Evolutionary conservation across 2,888 invertebrate species (phyloP).

Genomic region (Phyllotreta striolata): DNA sequence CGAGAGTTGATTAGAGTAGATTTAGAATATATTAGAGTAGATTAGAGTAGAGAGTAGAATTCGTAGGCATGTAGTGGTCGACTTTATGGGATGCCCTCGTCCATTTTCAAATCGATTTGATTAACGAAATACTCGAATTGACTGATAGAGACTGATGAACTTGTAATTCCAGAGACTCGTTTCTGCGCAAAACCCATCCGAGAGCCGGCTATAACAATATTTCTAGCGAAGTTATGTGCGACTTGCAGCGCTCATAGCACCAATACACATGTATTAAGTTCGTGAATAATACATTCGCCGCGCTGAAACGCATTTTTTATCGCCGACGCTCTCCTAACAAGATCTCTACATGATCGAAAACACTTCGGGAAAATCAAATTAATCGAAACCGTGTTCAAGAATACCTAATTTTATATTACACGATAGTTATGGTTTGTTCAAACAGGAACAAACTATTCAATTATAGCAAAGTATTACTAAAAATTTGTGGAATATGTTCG

Average conservation of each 20-base stretch:
- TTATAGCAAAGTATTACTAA: too few relatives aligned
- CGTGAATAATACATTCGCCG: conserved; percentile 47
- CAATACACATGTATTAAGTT: conserved; percentile 48
- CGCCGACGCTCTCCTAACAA: conserved; percentile 45
- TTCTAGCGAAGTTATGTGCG: conserved; percentile 52
- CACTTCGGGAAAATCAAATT: conserved; percentile 19
- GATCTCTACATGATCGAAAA: conserved; percentile 46
- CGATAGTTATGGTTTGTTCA: too few relatives aligned
- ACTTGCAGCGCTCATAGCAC: conserved; percentile 45
- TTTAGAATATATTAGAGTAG: too few relatives aligned
- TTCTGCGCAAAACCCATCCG: conserved; percentile 34
- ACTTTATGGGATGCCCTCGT: background rate
- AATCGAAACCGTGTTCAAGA: too few relatives aligned
- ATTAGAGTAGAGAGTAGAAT: too few relatives aligned
- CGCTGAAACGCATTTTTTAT: conserved; percentile 36
- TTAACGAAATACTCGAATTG: conserved; percentile 24
- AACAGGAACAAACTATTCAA: too few relatives aligned
- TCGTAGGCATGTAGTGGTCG: background rate
- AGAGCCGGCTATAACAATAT: conserved; percentile 50
- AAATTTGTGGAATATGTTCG: too few relatives aligned
- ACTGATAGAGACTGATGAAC: conserved; percentile 35
- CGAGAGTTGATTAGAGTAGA: too few relatives aligned
- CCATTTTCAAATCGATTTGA: background rate
- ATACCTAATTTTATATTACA: too few relatives aligned
- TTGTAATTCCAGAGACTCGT: conserved; percentile 32